phyloP scores from a whole-genome alignment of 2,797 vertebrate species.

The Lerista edwardsae region DNA sequence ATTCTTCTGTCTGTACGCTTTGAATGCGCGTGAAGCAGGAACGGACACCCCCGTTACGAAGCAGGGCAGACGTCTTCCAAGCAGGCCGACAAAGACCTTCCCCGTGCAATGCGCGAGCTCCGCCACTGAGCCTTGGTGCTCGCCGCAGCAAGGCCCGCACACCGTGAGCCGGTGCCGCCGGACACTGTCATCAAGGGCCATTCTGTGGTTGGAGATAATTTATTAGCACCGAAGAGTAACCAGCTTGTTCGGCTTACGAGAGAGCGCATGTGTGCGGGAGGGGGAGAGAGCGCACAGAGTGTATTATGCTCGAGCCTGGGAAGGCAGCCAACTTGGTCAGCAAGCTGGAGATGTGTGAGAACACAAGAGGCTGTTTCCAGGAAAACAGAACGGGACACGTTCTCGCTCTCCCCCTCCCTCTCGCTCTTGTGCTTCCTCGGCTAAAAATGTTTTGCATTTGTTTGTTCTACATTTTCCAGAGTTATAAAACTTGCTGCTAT shows the following conservation, averaged over 20 bases:
- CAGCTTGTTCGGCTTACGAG: background rate
- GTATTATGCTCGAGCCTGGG: constrained; percentile 15
- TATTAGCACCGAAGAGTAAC: constrained; percentile 15
- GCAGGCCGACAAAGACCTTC: no score
- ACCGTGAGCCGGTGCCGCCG: background rate
- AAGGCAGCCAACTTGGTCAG: constrained; percentile 56
- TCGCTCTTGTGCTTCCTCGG: background rate
- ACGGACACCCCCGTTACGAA: no score
- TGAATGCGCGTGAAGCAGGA: no score
- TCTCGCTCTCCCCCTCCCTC: constrained; percentile 18
- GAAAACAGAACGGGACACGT: constrained; percentile 56
- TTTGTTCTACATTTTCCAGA: constrained; percentile 71
- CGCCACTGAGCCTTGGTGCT: no score
- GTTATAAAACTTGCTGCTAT: constrained; percentile 72
- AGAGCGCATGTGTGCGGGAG: no score
- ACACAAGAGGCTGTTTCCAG: constrained; percentile 64
- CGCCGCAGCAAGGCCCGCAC: background rate
- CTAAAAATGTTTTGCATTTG: constrained; percentile 56
- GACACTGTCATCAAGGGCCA: background rate
- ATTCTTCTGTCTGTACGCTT: no score
- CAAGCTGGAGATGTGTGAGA: constrained; percentile 35
- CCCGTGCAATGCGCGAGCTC: no score
- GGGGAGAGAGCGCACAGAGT: background rate
- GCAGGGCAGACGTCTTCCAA: no score
- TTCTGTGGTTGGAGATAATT: constrained; percentile 23